These are phyloP conservation scores for Xiphorhynchus elegans DNA, from an alignment of 2,113 vertebrate genomes.

Conservation along the genomic window DNA sequence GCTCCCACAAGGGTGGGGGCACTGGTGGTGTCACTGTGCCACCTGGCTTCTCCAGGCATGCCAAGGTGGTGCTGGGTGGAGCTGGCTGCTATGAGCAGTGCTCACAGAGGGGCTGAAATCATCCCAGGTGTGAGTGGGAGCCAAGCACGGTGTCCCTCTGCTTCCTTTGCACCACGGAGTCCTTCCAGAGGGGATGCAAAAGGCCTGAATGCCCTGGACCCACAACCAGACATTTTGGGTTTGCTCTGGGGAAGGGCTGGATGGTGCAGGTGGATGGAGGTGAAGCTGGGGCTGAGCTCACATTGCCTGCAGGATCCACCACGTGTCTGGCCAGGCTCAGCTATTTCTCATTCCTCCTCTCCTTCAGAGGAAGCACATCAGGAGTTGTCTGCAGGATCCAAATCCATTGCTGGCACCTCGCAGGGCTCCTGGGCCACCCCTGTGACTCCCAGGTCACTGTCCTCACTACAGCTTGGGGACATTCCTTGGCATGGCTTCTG, in stretches of 20 bases:
- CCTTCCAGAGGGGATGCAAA: accelerated
- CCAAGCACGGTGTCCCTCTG: accelerated
- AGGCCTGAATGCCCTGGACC: accelerated
- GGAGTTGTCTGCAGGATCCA: too few relatives aligned
- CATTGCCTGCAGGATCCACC: accelerated
- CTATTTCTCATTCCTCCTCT: too few relatives aligned
- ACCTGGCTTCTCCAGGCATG: not conserved
- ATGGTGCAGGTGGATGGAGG: not conserved
- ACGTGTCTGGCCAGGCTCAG: too few relatives aligned
- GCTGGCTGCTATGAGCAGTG: not conserved
- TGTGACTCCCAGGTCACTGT: accelerated
- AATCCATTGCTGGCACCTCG: too few relatives aligned
- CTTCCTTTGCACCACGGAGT: accelerated
- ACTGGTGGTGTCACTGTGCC: not conserved
- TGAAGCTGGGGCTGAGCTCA: not conserved
- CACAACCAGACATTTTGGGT: accelerated
- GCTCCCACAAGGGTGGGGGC: not conserved
- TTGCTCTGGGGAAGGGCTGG: not conserved
- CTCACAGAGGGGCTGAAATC: not conserved
- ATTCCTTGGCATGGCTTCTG: not conserved
- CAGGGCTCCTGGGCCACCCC: too few relatives aligned
- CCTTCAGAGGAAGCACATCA: too few relatives aligned
- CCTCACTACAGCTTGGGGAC: accelerated
- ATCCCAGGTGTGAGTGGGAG: not conserved
- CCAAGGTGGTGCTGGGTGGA: not conserved